Conservation (phyloP, 2,797 vertebrate species). For the Microhierax caerulescens region DNA sequence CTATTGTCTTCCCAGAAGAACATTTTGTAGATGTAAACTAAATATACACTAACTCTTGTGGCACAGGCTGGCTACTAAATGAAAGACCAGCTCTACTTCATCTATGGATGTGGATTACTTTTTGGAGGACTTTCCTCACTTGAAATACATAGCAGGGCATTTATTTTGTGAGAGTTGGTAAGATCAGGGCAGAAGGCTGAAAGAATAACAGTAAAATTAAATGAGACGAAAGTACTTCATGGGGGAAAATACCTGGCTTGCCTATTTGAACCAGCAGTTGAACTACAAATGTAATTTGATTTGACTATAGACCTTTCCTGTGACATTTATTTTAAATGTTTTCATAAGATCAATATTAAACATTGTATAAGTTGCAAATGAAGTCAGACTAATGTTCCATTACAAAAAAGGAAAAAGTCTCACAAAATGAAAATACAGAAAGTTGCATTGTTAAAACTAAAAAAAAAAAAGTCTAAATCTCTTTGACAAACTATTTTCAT, state of each 20-base stretch:
- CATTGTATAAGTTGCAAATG: not conserved
- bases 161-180: not conserved
- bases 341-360: not conserved
- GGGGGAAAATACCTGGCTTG: not conserved
- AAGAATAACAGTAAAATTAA: not conserved
- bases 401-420: not conserved
- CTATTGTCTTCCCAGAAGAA: not conserved
- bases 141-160: not conserved
- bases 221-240: not conserved
- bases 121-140: not conserved
- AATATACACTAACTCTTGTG: not conserved
- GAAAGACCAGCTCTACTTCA: not conserved
- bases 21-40: not conserved
- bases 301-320: not conserved
- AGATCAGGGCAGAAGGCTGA: not conserved
- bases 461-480: not conserved
- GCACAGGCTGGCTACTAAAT: not conserved
- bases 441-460: not conserved
- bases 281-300: not conserved
- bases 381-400: not conserved
- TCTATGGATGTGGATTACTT: not conserved
- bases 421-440: not conserved
- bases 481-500: not conserved
- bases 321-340: not conserved
- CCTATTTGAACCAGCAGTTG: not conserved